These are phyloP conservation scores for Plebejus anna DNA, from an alignment of 2,888 invertebrate genomes.

Conservation along the genomic window DNA sequence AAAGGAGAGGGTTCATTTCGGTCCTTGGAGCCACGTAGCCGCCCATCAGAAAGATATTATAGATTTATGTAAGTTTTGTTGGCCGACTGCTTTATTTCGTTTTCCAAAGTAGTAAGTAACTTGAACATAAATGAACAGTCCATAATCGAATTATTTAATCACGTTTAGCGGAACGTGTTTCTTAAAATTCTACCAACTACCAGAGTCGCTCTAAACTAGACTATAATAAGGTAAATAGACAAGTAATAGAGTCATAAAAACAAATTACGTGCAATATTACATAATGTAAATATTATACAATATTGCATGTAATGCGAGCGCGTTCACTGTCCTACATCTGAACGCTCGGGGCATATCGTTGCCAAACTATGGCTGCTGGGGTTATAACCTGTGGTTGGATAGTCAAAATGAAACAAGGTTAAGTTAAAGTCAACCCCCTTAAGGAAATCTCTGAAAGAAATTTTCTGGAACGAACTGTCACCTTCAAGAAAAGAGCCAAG, in stretches of 20 bases:
- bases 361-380: constrained; percentile 12
- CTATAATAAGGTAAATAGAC: background rate
- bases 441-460: too few species aligned
- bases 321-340: constrained; percentile 14
- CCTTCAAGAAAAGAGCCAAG: too few species aligned
- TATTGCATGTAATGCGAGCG: background rate
- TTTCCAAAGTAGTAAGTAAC: too few species aligned
- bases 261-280: background rate
- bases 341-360: constrained; percentile 17
- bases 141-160: too few species aligned
- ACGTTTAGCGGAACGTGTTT: background rate
- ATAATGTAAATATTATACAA: constrained; percentile 22
- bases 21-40: too few species aligned
- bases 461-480: too few species aligned
- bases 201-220: background rate
- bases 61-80: too few species aligned
- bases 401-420: background rate
- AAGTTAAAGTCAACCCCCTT: too few species aligned
- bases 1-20: too few species aligned
- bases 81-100: too few species aligned
- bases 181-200: background rate
- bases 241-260: background rate
- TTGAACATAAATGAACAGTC: too few species aligned
- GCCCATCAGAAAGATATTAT: too few species aligned
- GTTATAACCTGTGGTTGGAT: background rate